Percentiles rank a stretch among this genome's conserved stretches.
Evolutionary conservation across 2,888 invertebrate genomes (phyloP).

Genomic region (Melieria picta): DNA sequence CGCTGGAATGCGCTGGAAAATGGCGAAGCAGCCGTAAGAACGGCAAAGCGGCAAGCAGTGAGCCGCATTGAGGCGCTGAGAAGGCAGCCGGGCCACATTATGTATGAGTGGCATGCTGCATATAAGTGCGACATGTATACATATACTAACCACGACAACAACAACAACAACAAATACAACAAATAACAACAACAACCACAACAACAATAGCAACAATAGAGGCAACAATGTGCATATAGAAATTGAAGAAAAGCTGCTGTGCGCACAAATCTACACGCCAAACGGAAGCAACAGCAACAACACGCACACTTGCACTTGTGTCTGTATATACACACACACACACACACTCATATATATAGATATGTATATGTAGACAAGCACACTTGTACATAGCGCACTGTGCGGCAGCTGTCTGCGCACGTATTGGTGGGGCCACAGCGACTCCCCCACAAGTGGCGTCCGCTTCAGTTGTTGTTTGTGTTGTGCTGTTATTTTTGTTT

Average conservation of each 20-base stretch:
- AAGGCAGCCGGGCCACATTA: no score
- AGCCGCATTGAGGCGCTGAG: no score
- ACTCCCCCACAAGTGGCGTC: background rate
- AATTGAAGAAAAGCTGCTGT: slow-evolving; percentile 51
- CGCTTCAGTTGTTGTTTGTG: slow-evolving; percentile 1
- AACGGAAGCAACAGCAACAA: slow-evolving; percentile 40
- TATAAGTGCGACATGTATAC: no score
- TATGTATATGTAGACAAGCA: slow-evolving; percentile 25
- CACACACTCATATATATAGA: background rate
- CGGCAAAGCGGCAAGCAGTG: no score
- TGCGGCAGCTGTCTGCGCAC: slow-evolving; percentile 56
- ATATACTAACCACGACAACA: background rate
- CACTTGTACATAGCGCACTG: slow-evolving; percentile 28
- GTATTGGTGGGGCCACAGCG: slow-evolving; percentile 51
- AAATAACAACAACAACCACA: slow-evolving; percentile 8
- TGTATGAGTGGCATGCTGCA: no score
- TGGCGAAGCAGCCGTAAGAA: no score
- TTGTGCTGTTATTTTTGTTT: slow-evolving; percentile 12
- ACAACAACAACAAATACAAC: slow-evolving; percentile 5
- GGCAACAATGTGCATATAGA: slow-evolving; percentile 34
- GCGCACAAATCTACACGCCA: slow-evolving; percentile 32
- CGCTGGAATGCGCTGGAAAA: no score
- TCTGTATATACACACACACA: slow-evolving; percentile 4
- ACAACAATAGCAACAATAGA: slow-evolving; percentile 16
- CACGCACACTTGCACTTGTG: slow-evolving; percentile 10